A percentile compares a stretch with the other conserved stretches of the same genome.
phyloP scores from a whole-genome alignment of 2,113 vertebrate genomes.

The Hyaena hyaena region DNA sequence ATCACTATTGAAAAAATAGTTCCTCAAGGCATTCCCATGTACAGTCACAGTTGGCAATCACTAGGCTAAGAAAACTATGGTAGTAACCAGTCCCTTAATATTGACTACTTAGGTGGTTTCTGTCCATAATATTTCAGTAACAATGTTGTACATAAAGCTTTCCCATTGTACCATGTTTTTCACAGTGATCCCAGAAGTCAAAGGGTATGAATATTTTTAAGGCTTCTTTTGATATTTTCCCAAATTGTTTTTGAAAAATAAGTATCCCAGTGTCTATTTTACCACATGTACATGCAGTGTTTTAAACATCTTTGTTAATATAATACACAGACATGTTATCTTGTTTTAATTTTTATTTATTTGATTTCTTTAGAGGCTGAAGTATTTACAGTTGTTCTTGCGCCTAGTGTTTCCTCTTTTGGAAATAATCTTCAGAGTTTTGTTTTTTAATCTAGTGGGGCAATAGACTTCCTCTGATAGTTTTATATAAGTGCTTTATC shows the following conservation, averaged over 20 bases:
- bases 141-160: neutral
- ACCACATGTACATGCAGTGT: neutral
- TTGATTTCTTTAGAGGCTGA: neutral
- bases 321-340: neutral
- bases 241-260: constrained; percentile 21
- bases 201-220: neutral
- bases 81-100: neutral
- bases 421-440: neutral
- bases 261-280: neutral
- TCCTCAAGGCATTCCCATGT: neutral
- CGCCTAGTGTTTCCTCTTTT: neutral
- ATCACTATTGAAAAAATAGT: constrained; percentile 13
- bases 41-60: neutral
- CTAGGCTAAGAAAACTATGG: neutral
- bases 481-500: neutral
- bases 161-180: neutral
- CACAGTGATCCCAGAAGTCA: neutral
- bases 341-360: constrained; percentile 33
- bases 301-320: constrained; percentile 43
- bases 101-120: neutral
- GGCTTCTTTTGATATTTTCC: neutral
- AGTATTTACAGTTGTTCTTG: neutral
- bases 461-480: neutral
- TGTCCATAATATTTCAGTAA: neutral
- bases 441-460: neutral